Evolutionary conservation across 2,888 invertebrate genomes (phyloP).

Genomic region (Sphaeridia pumilis): DNA sequence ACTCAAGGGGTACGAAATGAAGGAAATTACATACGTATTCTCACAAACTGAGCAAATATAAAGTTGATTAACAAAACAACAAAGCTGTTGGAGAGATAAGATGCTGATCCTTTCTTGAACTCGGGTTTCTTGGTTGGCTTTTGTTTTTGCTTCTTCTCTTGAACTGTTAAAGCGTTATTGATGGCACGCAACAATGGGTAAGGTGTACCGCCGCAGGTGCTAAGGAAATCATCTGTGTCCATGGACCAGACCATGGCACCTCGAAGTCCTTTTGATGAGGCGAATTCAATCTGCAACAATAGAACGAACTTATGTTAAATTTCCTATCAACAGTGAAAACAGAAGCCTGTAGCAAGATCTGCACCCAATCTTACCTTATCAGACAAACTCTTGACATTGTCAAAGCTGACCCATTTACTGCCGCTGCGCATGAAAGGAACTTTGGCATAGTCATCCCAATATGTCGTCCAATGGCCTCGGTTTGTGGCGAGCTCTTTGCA

Average conservation of each 20-base stretch:
- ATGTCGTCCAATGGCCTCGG: conserved; percentile 50
- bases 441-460: conserved; percentile 55
- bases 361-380: conserved; percentile 49
- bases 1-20: background rate
- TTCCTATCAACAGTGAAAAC: conserved; percentile 11
- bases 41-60: too few species aligned
- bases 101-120: conserved; percentile 1
- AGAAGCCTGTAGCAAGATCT: background rate
- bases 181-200: conserved; percentile 62
- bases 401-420: conserved; percentile 60
- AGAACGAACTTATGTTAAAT: too few species aligned
- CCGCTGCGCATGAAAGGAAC: conserved; percentile 53
- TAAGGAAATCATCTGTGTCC: conserved; percentile 75
- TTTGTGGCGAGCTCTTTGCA: conserved; percentile 49
- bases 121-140: background rate
- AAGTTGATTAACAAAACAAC: too few species aligned
- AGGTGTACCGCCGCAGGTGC: conserved; percentile 51
- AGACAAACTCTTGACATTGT: conserved; percentile 59
- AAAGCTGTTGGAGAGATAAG: too few species aligned
- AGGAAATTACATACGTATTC: too few species aligned
- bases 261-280: conserved; percentile 53
- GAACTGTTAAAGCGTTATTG: conserved; percentile 49
- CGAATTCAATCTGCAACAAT: conserved; percentile 43
- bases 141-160: conserved; percentile 1
- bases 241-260: conserved; percentile 77